These are phyloP conservation scores for Melanotaenia nigrans DNA, from an alignment of 2,797 vertebrate genomes.

Conservation along the genomic window DNA sequence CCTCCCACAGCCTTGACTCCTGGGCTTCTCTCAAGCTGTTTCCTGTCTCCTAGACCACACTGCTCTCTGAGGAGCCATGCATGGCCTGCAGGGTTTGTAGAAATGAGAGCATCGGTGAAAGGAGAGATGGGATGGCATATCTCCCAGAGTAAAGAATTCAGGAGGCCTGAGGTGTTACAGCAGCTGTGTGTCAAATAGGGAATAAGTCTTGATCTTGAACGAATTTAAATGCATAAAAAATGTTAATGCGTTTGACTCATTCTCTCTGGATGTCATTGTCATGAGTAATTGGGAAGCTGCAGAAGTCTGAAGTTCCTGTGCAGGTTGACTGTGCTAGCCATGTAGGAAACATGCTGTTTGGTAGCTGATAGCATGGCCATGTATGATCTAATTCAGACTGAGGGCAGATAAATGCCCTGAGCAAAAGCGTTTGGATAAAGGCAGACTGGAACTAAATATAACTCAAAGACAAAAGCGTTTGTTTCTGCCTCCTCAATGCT, in stretches of 20 bases:
- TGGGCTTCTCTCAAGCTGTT: slow-evolving; percentile 86
- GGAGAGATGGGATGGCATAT: slow-evolving; percentile 35
- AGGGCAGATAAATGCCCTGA: slow-evolving; percentile 46
- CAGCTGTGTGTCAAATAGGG: slow-evolving; percentile 36
- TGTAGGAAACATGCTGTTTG: slow-evolving; percentile 9
- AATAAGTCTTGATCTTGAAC: slow-evolving; percentile 14
- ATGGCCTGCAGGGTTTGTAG: slow-evolving; percentile 67
- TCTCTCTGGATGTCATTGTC: slow-evolving; percentile 5
- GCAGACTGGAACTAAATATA: slow-evolving; percentile 75
- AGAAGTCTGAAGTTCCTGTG: slow-evolving; percentile 10
- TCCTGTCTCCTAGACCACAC: slow-evolving; percentile 84
- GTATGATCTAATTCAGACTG: slow-evolving; percentile 33
- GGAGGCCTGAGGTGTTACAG: slow-evolving; percentile 24
- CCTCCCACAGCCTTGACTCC: slow-evolving; percentile 81
- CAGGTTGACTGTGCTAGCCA: background rate
- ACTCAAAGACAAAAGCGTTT: slow-evolving; percentile 79
- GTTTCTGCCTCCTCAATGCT: slow-evolving; percentile 75
- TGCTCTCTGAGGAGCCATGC: slow-evolving; percentile 76
- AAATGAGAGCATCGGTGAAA: slow-evolving; percentile 54
- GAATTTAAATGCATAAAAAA: slow-evolving; percentile 8
- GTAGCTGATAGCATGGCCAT: slow-evolving; percentile 35
- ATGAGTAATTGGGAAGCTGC: slow-evolving; percentile 14
- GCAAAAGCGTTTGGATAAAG: slow-evolving; percentile 54
- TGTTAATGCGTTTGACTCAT: slow-evolving; percentile 1
- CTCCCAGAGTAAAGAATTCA: slow-evolving; percentile 22